Evolutionary conservation across 2,888 invertebrate species (phyloP).

Genomic region (Ophion obscuratus): DNA sequence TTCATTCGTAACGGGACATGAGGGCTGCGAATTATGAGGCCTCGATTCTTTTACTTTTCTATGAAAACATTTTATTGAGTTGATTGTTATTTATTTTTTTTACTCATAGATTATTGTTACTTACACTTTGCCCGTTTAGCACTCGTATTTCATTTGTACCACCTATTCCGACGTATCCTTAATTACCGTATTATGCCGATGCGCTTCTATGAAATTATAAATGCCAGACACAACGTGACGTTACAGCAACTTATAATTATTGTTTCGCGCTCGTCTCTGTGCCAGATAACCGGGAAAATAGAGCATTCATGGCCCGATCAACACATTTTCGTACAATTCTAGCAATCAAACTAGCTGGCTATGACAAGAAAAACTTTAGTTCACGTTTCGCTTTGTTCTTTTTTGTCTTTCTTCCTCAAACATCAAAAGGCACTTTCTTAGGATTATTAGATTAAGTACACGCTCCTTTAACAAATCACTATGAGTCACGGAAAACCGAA

Average conservation of each 20-base stretch:
- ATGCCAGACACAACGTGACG: slow-evolving; percentile 22
- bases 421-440: slow-evolving; percentile 71
- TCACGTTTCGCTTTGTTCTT: slow-evolving; percentile 19
- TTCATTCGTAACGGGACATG: too few species aligned
- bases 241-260: slow-evolving; percentile 16
- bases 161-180: slow-evolving; percentile 39
- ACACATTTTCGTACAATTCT: slow-evolving; percentile 36
- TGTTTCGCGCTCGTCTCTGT: background rate
- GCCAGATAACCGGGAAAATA: slow-evolving; percentile 1
- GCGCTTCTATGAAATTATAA: slow-evolving; percentile 58
- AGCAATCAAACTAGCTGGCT: slow-evolving; percentile 28
- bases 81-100: slow-evolving; percentile 48
- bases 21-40: too few species aligned
- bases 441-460: slow-evolving; percentile 69
- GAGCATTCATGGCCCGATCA: background rate
- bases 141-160: slow-evolving; percentile 35
- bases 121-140: slow-evolving; percentile 64
- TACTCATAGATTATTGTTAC: slow-evolving; percentile 32
- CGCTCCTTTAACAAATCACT: slow-evolving; percentile 15
- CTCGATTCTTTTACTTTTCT: background rate
- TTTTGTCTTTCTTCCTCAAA: slow-evolving; percentile 46
- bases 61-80: slow-evolving; percentile 17
- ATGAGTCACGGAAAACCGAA: slow-evolving; percentile 3
- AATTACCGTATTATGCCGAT: slow-evolving; percentile 50
- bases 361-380: slow-evolving; percentile 39